Evolutionary conservation across 2,113 vertebrate genomes (phyloP), one percentile per base, ranked within the genome.

Genomic region (Cynoglossus semilaevis): DNA sequence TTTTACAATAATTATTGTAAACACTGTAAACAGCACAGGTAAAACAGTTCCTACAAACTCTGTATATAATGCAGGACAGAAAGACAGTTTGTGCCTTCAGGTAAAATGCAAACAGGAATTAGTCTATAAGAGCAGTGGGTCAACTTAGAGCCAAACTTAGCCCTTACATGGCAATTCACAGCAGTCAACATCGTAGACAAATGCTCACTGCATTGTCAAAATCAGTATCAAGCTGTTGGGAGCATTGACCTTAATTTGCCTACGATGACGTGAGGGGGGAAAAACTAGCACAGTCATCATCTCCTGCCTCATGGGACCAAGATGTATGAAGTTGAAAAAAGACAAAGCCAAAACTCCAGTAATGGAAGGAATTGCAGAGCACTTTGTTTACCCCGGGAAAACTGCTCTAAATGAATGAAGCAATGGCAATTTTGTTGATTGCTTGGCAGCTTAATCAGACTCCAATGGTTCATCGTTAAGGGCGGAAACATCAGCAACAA

Each of bases 361-460:
- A 34, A 57, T 53, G 41, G 58, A 67, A 4, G 47, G 56, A 68
- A 61, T n/a, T 35, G 67, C 67, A 54, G 58, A 46, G 49, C 40
- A 42, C 55, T 63, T 67, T 66, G 64, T 72, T 77, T 70, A 62
- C 51, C 56, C 15, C 16, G 13, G 50, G 43, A 67, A 38, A 59
- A 65, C 9, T 7, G 15, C 19, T 7, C 50, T 29, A 63, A 67
- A 61, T 56, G 68, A 53, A 65, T 58, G 61, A 64, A 15, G 70
- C 51, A 8, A 46, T 48, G 58, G 19, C 60, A 62, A 6, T 70
- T 76, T 70, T 50, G 43, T 15, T 71, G 54, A 79, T 77, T 84
- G 58, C 60, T 67, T 76, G 70, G 59, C 77, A 79, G 43, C 62
- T 58, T 74, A 78, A 83, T 68, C 11, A 64, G 58, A 45, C 66